Conservation (phyloP, 2,113 vertebrate species). For the Nibea coibor region DNA sequence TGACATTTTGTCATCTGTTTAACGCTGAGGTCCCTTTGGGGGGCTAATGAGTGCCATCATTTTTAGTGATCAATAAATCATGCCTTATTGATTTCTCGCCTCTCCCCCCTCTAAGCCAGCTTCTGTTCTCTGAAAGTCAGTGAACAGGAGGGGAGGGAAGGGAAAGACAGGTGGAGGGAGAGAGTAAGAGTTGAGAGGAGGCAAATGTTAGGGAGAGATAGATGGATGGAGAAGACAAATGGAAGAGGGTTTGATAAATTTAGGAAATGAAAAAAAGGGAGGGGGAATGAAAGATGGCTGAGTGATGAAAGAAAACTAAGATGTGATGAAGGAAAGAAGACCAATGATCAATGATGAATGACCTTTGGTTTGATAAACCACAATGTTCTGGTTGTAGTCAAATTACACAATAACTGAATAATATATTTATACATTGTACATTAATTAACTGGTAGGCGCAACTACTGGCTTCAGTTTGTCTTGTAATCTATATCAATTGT, state of each 20-base stretch:
- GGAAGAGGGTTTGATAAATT: background rate
- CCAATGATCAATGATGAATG: slow-evolving; percentile 9
- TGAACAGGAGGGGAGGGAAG: slow-evolving; percentile 35
- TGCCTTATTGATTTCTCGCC: slow-evolving; percentile 85
- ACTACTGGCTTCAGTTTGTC: background rate
- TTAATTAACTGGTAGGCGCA: background rate
- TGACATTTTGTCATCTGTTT: slow-evolving; percentile 88
- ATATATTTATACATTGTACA: too few species aligned
- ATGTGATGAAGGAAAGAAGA: background rate
- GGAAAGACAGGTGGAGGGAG: slow-evolving; percentile 30
- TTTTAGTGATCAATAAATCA: slow-evolving; percentile 90
- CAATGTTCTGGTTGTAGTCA: background rate
- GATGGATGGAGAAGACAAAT: background rate
- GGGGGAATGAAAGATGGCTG: background rate
- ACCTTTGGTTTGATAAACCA: slow-evolving; percentile 21
- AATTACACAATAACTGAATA: background rate
- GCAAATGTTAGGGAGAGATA: background rate
- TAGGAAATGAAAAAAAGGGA: too few species aligned
- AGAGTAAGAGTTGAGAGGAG: background rate
- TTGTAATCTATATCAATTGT: background rate
- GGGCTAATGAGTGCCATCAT: slow-evolving; percentile 87
- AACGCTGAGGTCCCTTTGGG: slow-evolving; percentile 82
- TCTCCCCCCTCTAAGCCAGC: slow-evolving; percentile 73
- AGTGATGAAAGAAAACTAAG: slow-evolving; percentile 7
- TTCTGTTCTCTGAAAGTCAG: slow-evolving; percentile 86